Evolutionary conservation across 2,888 invertebrate species (phyloP).

Genomic region (Standfussiana lucernea): DNA sequence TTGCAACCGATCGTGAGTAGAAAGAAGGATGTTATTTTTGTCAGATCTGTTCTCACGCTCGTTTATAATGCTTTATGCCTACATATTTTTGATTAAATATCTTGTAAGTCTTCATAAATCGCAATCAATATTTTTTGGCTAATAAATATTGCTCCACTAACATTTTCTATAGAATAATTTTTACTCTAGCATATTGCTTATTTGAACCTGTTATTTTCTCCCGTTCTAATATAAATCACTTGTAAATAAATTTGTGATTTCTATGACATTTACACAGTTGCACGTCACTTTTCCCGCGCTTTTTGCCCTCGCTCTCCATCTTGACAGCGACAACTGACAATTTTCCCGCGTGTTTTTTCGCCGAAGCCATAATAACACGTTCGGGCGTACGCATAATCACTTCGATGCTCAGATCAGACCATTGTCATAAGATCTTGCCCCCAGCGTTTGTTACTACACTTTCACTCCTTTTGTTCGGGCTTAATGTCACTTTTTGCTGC

Average conservation of each 20-base stretch:
- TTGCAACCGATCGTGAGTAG: conserved; percentile 22
- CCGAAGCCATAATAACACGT: conserved; percentile 69
- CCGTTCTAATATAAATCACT: conserved; percentile 28
- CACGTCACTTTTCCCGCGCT: conserved; percentile 51
- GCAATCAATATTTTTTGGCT: conserved; percentile 36
- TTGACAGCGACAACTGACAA: conserved; percentile 41
- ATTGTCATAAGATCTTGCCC: conserved; percentile 73
- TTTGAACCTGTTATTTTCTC: conserved; percentile 43
- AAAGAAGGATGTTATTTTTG: conserved; percentile 31
- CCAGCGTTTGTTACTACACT: conserved; percentile 71
- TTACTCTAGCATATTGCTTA: conserved; percentile 11
- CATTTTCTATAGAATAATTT: conserved; percentile 22
- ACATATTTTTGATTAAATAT: conserved; percentile 31
- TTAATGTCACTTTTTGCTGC: conserved; percentile 80
- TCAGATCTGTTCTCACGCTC: conserved; percentile 36
- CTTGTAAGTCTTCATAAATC: conserved; percentile 37
- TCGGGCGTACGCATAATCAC: conserved; percentile 70
- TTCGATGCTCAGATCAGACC: conserved; percentile 60
- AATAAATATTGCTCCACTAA: conserved; percentile 14
- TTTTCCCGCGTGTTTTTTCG: conserved; percentile 63
- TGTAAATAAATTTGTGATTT: conserved; percentile 39
- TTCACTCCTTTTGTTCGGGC: conserved; percentile 86
- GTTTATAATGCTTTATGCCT: conserved; percentile 8
- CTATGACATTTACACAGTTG: conserved; percentile 46
- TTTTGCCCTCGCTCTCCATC: conserved; percentile 54